phyloP scores from a whole-genome alignment of 2,888 invertebrate genomes.

The Agriotes lineatus region DNA sequence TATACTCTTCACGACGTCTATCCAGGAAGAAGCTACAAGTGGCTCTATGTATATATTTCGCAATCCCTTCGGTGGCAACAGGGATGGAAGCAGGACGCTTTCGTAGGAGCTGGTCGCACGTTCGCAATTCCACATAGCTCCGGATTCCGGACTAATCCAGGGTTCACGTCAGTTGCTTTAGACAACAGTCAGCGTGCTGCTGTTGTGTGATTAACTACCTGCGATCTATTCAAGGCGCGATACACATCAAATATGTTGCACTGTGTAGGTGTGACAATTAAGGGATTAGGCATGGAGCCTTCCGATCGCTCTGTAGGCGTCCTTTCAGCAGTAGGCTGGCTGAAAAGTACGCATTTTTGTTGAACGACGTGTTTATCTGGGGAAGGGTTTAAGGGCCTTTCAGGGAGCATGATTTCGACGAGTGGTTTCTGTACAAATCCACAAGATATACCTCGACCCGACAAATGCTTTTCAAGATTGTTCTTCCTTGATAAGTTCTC shows the following conservation, averaged over 20 bases:
- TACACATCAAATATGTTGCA: conserved; percentile 6
- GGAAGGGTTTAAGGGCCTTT: too few relatives aligned
- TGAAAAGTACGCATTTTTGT: background rate
- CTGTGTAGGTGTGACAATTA: background rate
- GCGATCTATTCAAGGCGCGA: conserved; percentile 32
- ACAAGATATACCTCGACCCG: too few relatives aligned
- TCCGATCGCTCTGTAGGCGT: background rate
- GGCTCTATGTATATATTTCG: conserved; percentile 9
- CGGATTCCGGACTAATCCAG: conserved; percentile 26
- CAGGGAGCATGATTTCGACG: too few relatives aligned
- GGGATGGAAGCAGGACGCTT: background rate
- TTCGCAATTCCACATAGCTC: background rate
- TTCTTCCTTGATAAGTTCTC: too few relatives aligned
- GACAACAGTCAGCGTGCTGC: conserved; percentile 36
- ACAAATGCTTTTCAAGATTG: too few relatives aligned
- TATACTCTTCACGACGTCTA: conserved; percentile 28
- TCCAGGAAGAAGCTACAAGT: conserved; percentile 27
- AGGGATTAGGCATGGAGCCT: background rate
- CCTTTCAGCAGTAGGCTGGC: background rate
- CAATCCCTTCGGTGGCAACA: background rate
- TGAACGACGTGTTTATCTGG: background rate
- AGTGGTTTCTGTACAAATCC: too few relatives aligned
- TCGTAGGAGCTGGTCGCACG: background rate
- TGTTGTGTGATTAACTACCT: conserved; percentile 38
- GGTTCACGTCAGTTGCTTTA: conserved; percentile 26